These are phyloP conservation scores for Anhinga anhinga DNA, from an alignment of 2,113 vertebrate genomes.

Conservation along the genomic window DNA sequence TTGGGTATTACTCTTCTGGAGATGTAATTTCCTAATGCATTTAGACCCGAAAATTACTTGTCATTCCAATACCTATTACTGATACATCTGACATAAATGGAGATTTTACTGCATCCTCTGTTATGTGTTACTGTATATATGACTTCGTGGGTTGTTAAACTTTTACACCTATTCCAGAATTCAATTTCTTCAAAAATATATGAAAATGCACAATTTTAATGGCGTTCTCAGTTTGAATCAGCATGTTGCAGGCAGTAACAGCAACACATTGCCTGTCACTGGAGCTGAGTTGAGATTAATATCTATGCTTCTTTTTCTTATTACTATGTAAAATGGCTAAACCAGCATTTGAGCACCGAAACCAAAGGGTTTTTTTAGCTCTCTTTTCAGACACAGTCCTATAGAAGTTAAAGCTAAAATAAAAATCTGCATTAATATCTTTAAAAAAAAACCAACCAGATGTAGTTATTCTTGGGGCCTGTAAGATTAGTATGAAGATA, in stretches of 20 bases:
- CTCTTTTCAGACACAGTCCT: background rate
- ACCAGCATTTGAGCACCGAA: background rate
- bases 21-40: background rate
- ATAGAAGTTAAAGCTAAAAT: background rate
- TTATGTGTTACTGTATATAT: background rate
- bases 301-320: constrained; percentile 15
- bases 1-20: background rate
- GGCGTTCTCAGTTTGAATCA: background rate
- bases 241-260: background rate
- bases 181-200: constrained; percentile 3
- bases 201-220: background rate
- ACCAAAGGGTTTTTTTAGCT: background rate
- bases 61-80: background rate
- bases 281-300: background rate
- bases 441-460: background rate
- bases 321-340: background rate
- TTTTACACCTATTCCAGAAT: constrained; percentile 32
- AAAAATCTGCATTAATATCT: background rate
- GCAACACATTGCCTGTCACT: background rate
- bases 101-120: constrained; percentile 9
- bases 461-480: background rate
- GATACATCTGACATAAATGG: background rate
- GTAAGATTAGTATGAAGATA: background rate
- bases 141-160: constrained; percentile 2
- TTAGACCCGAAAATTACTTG: constrained; percentile 2